Evolutionary conservation across 2,797 vertebrate genomes (phyloP).

Genomic region (Eidolon dupreanum): DNA sequence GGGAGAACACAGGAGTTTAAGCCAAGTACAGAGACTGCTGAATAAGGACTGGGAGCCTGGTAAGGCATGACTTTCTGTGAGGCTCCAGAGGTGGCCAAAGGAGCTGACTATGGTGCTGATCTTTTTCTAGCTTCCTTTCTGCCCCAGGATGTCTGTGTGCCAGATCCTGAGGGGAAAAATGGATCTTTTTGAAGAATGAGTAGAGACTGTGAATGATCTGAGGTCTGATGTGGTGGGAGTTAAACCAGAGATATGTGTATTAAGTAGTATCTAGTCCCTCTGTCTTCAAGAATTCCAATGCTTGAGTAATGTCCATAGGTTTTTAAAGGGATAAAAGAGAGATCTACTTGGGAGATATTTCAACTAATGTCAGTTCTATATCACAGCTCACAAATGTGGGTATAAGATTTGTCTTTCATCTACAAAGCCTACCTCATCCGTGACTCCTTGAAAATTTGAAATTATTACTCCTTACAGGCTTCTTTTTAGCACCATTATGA

Average conservation of each 20-base stretch:
- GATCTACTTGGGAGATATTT: not conserved
- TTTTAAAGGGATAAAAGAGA: slow-evolving; percentile 54
- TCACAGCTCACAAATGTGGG: slow-evolving; percentile 2
- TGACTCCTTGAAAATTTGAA: slow-evolving; percentile 41
- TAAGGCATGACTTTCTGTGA: not conserved
- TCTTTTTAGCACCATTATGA: slow-evolving; percentile 25
- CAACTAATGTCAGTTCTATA: not conserved
- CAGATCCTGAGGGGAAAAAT: not conserved
- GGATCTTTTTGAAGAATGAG: not conserved
- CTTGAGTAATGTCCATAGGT: not conserved
- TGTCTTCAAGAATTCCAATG: slow-evolving; percentile 19
- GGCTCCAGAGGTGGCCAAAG: not conserved
- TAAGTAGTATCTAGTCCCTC: not conserved
- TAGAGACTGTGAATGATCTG: not conserved
- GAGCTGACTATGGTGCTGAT: not conserved
- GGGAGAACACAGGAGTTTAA: not conserved
- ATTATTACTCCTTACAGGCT: slow-evolving; percentile 22
- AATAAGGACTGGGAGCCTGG: not conserved
- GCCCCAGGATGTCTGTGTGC: not conserved
- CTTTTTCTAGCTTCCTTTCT: slow-evolving; percentile 1
- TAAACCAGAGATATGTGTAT: not conserved
- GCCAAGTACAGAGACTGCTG: not conserved
- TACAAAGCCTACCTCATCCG: slow-evolving; percentile 42
- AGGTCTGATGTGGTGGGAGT: not conserved
- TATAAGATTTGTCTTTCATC: slow-evolving; percentile 51